Conservation (phyloP, 2,797 vertebrate genomes). For the Graptemys geographica region DNA sequence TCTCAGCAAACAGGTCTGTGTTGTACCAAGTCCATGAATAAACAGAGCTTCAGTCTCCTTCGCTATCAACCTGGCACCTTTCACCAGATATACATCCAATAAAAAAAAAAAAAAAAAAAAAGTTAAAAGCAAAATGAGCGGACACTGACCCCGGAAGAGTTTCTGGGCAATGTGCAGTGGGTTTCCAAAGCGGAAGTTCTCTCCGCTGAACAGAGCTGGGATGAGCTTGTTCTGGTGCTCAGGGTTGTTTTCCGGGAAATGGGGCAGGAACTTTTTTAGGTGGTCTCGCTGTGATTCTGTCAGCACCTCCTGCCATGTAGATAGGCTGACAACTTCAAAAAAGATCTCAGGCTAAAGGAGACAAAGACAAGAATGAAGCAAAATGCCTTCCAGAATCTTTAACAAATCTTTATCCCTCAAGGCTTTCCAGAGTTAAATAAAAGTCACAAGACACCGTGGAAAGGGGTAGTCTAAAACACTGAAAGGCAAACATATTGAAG, state of each 20-base stretch:
- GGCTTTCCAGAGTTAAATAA: neutral
- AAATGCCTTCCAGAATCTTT: fast-evolving
- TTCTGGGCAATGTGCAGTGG: slow-evolving; percentile 95
- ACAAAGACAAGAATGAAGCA: neutral
- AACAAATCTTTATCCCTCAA: neutral
- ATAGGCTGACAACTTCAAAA: slow-evolving; percentile 94
- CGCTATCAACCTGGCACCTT: neutral
- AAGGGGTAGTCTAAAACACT: fast-evolving
- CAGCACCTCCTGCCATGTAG: slow-evolving; percentile 92
- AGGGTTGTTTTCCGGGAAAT: slow-evolving; percentile 86
- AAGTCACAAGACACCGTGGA: neutral
- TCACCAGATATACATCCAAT: neutral
- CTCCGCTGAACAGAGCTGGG: slow-evolving; percentile 87
- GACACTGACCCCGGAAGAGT: slow-evolving; percentile 90
- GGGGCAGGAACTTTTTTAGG: slow-evolving; percentile 92
- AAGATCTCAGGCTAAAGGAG: slow-evolving; percentile 92
- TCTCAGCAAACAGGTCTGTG: neutral
- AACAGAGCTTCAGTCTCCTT: too few species aligned
- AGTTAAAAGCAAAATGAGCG: neutral
- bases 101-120: neutral
- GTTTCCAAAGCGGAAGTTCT: slow-evolving; percentile 94
- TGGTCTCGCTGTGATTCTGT: slow-evolving; percentile 91
- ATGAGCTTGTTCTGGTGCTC: slow-evolving; percentile 88
- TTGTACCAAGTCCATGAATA: neutral
- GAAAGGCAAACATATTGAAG: fast-evolving